phyloP scores from a whole-genome alignment of 2,888 invertebrate species.

The Thalpophila matura region DNA sequence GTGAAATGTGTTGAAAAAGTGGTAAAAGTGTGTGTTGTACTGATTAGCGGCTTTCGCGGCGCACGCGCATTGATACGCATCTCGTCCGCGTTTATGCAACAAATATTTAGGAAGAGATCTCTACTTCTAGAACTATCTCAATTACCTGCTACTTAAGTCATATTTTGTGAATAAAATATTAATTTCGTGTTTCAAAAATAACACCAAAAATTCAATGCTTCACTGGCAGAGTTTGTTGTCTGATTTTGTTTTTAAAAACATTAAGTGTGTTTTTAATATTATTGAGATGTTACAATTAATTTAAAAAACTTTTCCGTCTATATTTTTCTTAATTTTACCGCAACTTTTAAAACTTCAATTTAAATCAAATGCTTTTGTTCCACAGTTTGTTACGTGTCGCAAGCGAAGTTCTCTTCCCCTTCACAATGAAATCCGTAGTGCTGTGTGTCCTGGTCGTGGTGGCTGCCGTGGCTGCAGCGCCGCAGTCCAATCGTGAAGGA shows the following conservation, averaged over 20 bases:
- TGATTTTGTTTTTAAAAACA: background rate
- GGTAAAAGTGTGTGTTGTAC: slow-evolving; percentile 68
- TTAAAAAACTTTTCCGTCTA: too few species aligned
- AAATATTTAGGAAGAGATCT: slow-evolving; percentile 53
- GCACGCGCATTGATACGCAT: slow-evolving; percentile 57
- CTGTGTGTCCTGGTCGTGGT: slow-evolving; percentile 85
- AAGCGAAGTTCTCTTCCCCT: slow-evolving; percentile 53
- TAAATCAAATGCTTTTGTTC: background rate
- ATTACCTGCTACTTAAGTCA: slow-evolving; percentile 3
- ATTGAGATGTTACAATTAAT: too few species aligned
- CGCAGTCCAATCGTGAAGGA: slow-evolving; percentile 95
- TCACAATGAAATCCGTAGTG: slow-evolving; percentile 81
- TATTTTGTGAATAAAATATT: background rate
- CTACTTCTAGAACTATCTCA: slow-evolving; percentile 47
- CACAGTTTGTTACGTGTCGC: slow-evolving; percentile 44
- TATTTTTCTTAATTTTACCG: too few species aligned
- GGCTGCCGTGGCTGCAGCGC: slow-evolving; percentile 90
- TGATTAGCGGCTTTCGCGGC: slow-evolving; percentile 67
- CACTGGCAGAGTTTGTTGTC: background rate
- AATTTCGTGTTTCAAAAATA: background rate
- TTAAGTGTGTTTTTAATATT: background rate
- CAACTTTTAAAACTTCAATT: too few species aligned
- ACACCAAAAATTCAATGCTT: background rate
- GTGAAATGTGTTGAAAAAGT: slow-evolving; percentile 69
- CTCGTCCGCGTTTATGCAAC: slow-evolving; percentile 65